phyloP scores from a whole-genome alignment of 2,113 vertebrate species.

The Heterotilapia buettikoferi region DNA sequence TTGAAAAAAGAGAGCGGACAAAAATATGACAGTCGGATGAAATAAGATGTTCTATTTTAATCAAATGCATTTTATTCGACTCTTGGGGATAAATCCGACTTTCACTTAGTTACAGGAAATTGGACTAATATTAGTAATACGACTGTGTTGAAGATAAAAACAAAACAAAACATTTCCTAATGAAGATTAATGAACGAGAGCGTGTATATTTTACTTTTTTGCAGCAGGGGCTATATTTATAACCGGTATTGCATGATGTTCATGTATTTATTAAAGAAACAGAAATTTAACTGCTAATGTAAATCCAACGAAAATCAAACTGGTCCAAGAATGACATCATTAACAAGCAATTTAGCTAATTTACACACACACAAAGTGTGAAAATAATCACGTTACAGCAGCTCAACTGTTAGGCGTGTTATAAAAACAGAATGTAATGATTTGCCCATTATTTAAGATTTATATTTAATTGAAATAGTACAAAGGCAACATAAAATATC shows the following conservation, averaged over 20 bases:
- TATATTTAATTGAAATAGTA: background rate
- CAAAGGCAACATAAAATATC: background rate
- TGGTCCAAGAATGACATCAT: background rate
- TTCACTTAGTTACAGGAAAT: background rate
- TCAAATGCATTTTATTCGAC: background rate
- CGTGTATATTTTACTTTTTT: background rate
- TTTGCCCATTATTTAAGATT: background rate
- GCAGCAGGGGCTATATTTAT: background rate
- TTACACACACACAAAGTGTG: background rate
- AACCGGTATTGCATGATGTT: background rate
- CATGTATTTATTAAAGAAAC: background rate
- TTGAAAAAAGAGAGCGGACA: background rate
- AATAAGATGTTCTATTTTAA: background rate
- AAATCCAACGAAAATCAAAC: background rate
- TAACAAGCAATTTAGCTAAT: constrained; percentile 14
- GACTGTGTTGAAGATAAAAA: background rate
- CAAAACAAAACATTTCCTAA: background rate
- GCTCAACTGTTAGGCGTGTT: background rate
- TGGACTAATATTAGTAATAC: background rate
- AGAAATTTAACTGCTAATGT: background rate
- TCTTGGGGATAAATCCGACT: background rate
- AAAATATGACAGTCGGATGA: background rate
- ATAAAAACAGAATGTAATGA: background rate
- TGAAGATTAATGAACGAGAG: background rate
- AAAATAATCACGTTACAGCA: constrained; percentile 6